Evolutionary conservation across 2,797 vertebrate species (phyloP), one percentile per base, ranked within the genome.

Genomic region (Pygocentrus nattereri): DNA sequence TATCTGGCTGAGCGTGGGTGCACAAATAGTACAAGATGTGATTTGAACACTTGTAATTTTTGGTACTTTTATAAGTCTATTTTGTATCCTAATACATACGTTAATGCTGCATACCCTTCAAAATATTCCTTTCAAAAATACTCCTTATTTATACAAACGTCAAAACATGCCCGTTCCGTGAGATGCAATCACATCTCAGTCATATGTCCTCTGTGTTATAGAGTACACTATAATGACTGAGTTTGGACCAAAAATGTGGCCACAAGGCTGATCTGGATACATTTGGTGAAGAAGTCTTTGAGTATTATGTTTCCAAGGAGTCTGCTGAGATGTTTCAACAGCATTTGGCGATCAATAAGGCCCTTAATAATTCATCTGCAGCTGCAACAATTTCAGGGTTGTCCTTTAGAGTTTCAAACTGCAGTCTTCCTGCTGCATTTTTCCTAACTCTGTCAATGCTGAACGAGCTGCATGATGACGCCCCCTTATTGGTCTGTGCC

Each of bases 381-480:
- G 41, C 50, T 49, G 67, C 15, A 13, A 61, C 30, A 81, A 15
- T 54, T 81, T 81, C 59, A 27, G 41, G 15, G 58, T 68, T 58
- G 62, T 59, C 44, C 5, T 64, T 50, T 49, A 41, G 25, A 54
- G 27, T 72, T 69, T 41, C 31, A 27, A 41, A 31, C 30, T 30
- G 13, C 69, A 54, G 16, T 38, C 50, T 54, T 73, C 44, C 27
- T 72, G 47, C 16, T 72, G 44, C 23, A 49, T 54, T 54, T 54
- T 54, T 10, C 27, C 25, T 70, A 7, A 2, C 21, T 47, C 13
- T 47, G 44, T 19, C 23, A 34, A 34, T 52, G 44, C 23, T 25
- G 15, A 52, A 71, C 4, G 23, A 50, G 10, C 16, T 72, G 70
- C 47, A 31, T 50, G 49, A 50, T 69, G n/a, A 49, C 47, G 25